These are phyloP conservation scores for Hystrix brachyura DNA, from an alignment of 2,113 vertebrate species.

Conservation along the genomic window DNA sequence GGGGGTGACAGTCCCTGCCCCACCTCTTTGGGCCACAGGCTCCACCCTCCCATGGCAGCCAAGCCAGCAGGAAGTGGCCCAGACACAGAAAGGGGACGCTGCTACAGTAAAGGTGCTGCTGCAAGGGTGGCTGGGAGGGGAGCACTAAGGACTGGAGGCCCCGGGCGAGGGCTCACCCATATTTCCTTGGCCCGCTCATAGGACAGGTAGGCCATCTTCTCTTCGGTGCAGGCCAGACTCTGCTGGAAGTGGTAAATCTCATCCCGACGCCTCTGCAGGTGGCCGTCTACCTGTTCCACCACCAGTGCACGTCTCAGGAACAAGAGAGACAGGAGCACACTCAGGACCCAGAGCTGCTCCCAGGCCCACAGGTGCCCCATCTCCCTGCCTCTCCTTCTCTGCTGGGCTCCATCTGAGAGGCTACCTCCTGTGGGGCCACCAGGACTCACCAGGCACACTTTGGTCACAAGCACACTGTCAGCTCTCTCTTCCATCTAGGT, in stretches of 20 bases:
- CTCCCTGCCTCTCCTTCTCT: not conserved
- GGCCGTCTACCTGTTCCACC: constrained; percentile 60
- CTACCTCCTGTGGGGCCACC: not conserved
- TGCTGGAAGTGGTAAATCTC: constrained; percentile 74
- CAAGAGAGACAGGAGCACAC: constrained; percentile 51
- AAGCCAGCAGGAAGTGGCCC: fast-evolving
- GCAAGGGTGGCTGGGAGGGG: not conserved
- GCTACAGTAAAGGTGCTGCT: not conserved
- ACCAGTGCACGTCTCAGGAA: constrained; percentile 30
- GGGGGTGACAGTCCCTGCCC: not conserved
- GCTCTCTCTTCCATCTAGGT: not conserved
- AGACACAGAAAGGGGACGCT: fast-evolving
- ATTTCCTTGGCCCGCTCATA: constrained; percentile 78
- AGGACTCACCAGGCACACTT: not conserved
- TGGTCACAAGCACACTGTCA: not conserved
- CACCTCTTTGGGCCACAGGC: not conserved
- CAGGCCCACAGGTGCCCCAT: not conserved
- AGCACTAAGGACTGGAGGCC: not conserved
- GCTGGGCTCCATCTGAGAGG: not conserved
- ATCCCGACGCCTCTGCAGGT: constrained; percentile 67
- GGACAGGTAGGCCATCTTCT: constrained; percentile 80
- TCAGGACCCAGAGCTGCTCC: not conserved
- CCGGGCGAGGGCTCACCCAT: constrained; percentile 72
- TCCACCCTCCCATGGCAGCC: not conserved
- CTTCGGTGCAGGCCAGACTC: constrained; percentile 66